Evolutionary conservation across 2,113 vertebrate genomes (phyloP), one percentile per base, ranked within the genome.

Genomic region (Notothenia rossii): DNA sequence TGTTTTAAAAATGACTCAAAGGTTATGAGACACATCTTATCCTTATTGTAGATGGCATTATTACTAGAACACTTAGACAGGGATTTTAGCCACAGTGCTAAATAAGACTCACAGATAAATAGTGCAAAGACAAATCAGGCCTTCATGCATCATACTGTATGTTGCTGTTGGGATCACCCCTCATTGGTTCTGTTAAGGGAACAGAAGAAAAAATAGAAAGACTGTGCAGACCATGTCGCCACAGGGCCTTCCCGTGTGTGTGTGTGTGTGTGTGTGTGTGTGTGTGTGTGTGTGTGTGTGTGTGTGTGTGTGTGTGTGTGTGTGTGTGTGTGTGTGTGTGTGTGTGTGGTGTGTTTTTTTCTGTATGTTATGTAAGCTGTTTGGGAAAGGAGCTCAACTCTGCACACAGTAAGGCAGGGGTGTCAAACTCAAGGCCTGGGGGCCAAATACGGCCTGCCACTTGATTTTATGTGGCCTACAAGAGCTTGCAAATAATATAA

Each of bases 351-450:
- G 67, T 65, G 75, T 75, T 79, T 63, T 84, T 69, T 73, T 72
- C 66, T 67, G 77, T 74, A 46, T 70, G 82, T 91, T 92, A 90
- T 48, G 20, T 86, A 91, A 92, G 77, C 77, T 89, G 69, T 90
- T 89, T 91, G 67, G 84, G 69, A 50, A 77, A 77, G 48, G 29
- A 53, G 53, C 62, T 81, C 36, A 89, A 86, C 25, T 82, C 70
- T 75, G 70, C 54, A 88, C 33, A 62, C 14, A 65, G 56, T 53
- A 67, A 63, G 58, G 25, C 25, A 25, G 2, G 2, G 25, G 2
- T 25, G 25, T 25, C 25, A 25, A 25, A 2, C 25, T 25, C 25
- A 25, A 2, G 25, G 25, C 25, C 25, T 2, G 25, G 25, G 25
- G 25, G 2, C 25, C 25, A 25, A 25, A 25, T 25, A 0, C 25